Base-by-base conservation (phyloP, 1,140 invertebrate species). In the Hirudo medicinalis region DNA sequence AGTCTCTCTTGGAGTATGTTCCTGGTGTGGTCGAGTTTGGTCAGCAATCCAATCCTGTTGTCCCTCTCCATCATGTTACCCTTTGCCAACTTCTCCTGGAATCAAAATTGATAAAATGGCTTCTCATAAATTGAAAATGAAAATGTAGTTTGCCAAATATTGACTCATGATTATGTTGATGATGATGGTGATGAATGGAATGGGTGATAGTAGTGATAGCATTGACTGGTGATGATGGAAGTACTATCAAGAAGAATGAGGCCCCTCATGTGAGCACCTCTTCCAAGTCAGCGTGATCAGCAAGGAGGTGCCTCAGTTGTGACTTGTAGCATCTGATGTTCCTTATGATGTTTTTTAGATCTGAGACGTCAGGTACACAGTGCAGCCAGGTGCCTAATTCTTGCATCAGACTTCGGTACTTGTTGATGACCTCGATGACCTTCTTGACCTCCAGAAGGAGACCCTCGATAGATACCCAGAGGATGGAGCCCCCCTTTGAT, bases 31-130 rank as follows among this genome's bases (percentile, higher is more conserved):
- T 63, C 29, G 22, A 63, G 29, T 32, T 63, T 63, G 9, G 22
- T 63, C 57, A 63, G 13, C 57, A 63, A 63, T 13, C 22, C 22
- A 22, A 63, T 63, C 57, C 57, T 63, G 22, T 63, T 22, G 57
- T 63, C 57, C 22, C 29, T 32, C 17, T 32, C 57, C 57, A 63
- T 32, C 57, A 63, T 13, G 22, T 11, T 63, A 6, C 57, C 57
- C 20, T 63, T 63, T 20, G 19, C 22, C 57, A 25, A 15, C 57
- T 32, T 22, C 43, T 49, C 43, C 43, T 49, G 43, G 11, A 49
- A 49, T 4, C 40, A 40, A n/a, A n/a, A n/a, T 36, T 36, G 43
- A 13, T 49, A 17, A 49, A 13, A 8, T 49, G 9, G 13, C 0
- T 49, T 11, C 15, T 8, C 15, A 49, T 49, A 0, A 49, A 49